Evolutionary conservation across 2,888 invertebrate species (phyloP).

Genomic region (Nephrotoma appendiculata): DNA sequence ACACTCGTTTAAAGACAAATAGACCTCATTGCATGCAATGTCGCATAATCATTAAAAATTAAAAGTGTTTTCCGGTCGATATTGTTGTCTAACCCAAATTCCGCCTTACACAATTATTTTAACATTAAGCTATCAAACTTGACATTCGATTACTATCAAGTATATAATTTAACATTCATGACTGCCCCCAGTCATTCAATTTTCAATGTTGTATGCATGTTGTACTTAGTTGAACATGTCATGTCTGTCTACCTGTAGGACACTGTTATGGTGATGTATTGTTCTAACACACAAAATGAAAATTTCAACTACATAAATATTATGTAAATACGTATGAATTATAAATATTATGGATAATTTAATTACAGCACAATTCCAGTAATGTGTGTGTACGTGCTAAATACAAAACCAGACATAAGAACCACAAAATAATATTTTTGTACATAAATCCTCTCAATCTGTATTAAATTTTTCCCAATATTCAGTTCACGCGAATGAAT

Average conservation of each 20-base stretch:
- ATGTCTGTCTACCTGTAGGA: background rate
- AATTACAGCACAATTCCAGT: background rate
- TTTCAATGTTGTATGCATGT: background rate
- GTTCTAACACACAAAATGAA: background rate
- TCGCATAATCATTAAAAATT: too few relatives aligned
- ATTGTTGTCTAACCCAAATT: too few relatives aligned
- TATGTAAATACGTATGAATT: background rate
- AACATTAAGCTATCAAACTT: background rate
- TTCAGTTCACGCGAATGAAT: background rate
- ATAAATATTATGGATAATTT: background rate
- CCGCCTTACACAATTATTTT: too few relatives aligned
- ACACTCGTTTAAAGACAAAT: too few relatives aligned
- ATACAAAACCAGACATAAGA: background rate
- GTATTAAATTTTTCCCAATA: background rate
- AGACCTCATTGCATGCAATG: too few relatives aligned
- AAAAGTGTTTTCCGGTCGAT: too few relatives aligned
- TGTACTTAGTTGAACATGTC: too few relatives aligned
- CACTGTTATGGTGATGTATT: background rate
- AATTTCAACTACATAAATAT: background rate
- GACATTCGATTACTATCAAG: background rate
- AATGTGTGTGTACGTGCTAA: background rate
- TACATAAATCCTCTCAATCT: background rate
- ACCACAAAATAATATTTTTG: background rate
- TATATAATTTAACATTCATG: background rate
- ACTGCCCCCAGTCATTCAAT: background rate